A percentile compares a stretch with the other conserved stretches of the same genome.
These are phyloP conservation scores for Poeciliopsis paucimaculata DNA, from an alignment of 2,797 vertebrate species.

Conservation along the genomic window DNA sequence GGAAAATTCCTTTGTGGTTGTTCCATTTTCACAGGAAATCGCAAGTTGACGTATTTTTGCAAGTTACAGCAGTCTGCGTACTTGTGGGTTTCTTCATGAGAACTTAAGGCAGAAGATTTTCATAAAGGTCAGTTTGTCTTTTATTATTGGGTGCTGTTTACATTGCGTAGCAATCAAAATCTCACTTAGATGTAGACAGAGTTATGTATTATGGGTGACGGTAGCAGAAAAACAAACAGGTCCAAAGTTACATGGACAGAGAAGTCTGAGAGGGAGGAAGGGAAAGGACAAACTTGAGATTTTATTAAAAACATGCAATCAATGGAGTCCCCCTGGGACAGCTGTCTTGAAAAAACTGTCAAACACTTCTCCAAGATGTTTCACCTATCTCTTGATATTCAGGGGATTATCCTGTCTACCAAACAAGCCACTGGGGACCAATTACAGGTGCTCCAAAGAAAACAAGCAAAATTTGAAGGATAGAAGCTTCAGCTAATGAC, in stretches of 20 bases:
- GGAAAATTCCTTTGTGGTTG: not conserved
- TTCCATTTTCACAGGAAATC: not conserved
- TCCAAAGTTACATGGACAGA: constrained; percentile 18
- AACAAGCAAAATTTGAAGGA: constrained; percentile 34
- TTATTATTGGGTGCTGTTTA: constrained; percentile 48
- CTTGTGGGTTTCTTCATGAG: not conserved
- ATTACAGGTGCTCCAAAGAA: constrained; percentile 37
- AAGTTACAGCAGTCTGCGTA: constrained; percentile 4
- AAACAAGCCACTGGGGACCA: constrained; percentile 26
- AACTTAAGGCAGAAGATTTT: constrained; percentile 11
- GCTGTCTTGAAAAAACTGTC: constrained; percentile 36
- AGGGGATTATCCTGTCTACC: constrained; percentile 19
- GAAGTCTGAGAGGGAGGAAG: constrained; percentile 5
- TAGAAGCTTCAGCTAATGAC: constrained; percentile 40
- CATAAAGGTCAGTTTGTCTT: constrained; percentile 22
- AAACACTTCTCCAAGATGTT: constrained; percentile 36
- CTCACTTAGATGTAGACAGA: constrained; percentile 29
- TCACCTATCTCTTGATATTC: constrained; percentile 26
- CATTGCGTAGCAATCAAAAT: constrained; percentile 36
- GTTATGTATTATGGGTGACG: not conserved
- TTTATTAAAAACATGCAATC: constrained; percentile 51
- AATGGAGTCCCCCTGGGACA: constrained; percentile 28
- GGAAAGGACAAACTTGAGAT: constrained; percentile 34
- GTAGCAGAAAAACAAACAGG: constrained; percentile 2
- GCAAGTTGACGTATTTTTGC: not conserved